A percentile compares a stretch with the other conserved stretches of the same genome.
phyloP scores from a whole-genome alignment of 2,113 vertebrate genomes.

The Mirounga angustirostris region DNA sequence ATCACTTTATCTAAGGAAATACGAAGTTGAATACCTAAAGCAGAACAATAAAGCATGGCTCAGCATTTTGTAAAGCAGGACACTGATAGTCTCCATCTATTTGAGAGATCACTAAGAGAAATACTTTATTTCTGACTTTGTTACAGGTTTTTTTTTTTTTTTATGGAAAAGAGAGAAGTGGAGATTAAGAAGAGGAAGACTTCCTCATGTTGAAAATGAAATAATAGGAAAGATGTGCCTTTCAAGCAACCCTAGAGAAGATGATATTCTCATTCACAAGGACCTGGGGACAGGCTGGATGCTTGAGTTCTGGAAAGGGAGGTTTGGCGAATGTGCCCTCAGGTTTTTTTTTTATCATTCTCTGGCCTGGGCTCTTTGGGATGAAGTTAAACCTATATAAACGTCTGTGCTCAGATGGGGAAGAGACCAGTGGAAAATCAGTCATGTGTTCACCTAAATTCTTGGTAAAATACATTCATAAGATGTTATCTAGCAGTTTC shows the following conservation, averaged over 20 bases:
- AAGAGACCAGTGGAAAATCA: not conserved
- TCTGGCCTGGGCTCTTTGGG: not conserved
- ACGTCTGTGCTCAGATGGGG: not conserved
- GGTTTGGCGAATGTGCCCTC: not conserved
- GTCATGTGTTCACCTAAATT: not conserved
- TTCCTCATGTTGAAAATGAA: not conserved
- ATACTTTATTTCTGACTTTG: not conserved
- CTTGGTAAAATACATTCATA: not conserved
- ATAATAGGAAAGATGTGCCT: not conserved
- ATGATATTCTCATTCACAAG: not conserved
- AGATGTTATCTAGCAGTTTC: not conserved
- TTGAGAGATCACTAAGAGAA: not conserved
- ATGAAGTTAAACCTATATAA: not conserved
- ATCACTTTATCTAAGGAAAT: not conserved
- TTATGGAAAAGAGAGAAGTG: not conserved
- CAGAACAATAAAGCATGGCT: not conserved
- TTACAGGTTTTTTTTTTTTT: not conserved
- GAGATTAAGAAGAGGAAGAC: not conserved
- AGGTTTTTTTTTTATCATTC: not conserved
- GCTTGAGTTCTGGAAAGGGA: not conserved
- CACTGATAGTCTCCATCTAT: not conserved
- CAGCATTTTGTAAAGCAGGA: not conserved
- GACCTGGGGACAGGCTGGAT: not conserved
- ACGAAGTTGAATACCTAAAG: not conserved
- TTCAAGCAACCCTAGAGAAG: not conserved